Conservation (phyloP, 2,113 vertebrate species). For the Megaleporinus macrocephalus region DNA sequence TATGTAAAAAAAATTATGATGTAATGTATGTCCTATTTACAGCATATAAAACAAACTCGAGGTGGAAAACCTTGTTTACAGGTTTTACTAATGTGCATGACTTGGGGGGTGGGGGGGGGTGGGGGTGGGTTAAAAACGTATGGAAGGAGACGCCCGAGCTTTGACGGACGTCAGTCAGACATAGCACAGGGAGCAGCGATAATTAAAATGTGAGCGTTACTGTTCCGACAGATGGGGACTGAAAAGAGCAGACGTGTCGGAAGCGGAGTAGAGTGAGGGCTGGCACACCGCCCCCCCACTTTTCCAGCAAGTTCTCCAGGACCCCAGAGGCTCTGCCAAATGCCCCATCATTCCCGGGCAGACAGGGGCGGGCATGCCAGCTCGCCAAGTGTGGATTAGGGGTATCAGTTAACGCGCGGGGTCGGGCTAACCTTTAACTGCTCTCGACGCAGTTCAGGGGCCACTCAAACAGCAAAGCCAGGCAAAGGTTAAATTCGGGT, state of each 20-base stretch:
- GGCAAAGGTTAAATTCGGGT: not conserved
- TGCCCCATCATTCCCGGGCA: conserved; percentile 46
- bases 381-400: conserved; percentile 45
- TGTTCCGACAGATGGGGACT: conserved; percentile 8
- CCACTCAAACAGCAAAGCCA: not conserved
- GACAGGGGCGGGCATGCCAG: conserved; percentile 29
- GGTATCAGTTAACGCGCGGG: conserved; percentile 52
- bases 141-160: not conserved
- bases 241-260: conserved; percentile 1
- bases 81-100: too few relatives aligned
- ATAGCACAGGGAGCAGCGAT: not conserved
- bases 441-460: conserved; percentile 24
- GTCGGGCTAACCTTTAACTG: conserved; percentile 46
- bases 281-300: conserved; percentile 24
- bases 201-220: conserved; percentile 14
- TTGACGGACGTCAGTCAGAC: not conserved
- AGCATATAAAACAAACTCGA: too few relatives aligned
- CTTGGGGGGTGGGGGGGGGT: not conserved
- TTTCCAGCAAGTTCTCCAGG: conserved; percentile 42
- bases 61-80: not conserved
- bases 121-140: not conserved
- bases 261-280: not conserved
- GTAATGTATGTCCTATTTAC: too few relatives aligned
- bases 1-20: too few relatives aligned
- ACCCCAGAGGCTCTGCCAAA: conserved; percentile 30